Evolutionary conservation across 2,113 vertebrate species (phyloP).

Genomic region (Poecile atricapillus): DNA sequence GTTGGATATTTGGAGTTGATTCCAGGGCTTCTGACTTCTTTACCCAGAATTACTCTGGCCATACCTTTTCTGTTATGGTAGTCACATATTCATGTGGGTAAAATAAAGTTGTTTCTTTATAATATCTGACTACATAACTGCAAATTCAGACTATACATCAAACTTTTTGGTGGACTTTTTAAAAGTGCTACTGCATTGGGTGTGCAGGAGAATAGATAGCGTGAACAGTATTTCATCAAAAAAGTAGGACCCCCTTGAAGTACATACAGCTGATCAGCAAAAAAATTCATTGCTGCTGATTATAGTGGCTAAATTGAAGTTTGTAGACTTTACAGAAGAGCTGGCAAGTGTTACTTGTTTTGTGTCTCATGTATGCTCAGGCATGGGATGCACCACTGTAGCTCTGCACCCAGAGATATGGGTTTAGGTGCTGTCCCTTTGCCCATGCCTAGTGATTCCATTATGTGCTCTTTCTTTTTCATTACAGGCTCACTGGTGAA

Average conservation of each 20-base stretch:
- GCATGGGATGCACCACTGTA: not conserved
- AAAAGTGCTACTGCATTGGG: not conserved
- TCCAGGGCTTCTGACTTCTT: not conserved
- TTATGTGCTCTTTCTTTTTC: not conserved
- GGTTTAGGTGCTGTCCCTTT: not conserved
- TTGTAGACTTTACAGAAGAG: not conserved
- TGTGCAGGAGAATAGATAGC: not conserved
- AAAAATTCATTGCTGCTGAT: not conserved
- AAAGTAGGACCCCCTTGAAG: not conserved
- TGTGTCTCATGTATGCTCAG: not conserved
- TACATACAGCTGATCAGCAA: not conserved
- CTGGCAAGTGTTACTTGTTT: not conserved
- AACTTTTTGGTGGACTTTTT: not conserved
- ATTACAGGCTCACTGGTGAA: not conserved
- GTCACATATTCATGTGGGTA: not conserved
- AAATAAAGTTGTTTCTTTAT: not conserved
- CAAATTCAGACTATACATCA: not conserved
- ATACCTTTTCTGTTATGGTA: not conserved
- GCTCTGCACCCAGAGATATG: not conserved
- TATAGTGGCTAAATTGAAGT: not conserved
- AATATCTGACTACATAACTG: not conserved
- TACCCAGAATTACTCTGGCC: not conserved
- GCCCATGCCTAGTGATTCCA: not conserved
- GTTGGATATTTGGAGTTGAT: not conserved
- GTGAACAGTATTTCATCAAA: not conserved